A percentile compares a stretch with the other conserved stretches of the same genome.
These are phyloP conservation scores for Trichosurus vulpecula DNA, from an alignment of 2,797 vertebrate species.

Conservation along the genomic window DNA sequence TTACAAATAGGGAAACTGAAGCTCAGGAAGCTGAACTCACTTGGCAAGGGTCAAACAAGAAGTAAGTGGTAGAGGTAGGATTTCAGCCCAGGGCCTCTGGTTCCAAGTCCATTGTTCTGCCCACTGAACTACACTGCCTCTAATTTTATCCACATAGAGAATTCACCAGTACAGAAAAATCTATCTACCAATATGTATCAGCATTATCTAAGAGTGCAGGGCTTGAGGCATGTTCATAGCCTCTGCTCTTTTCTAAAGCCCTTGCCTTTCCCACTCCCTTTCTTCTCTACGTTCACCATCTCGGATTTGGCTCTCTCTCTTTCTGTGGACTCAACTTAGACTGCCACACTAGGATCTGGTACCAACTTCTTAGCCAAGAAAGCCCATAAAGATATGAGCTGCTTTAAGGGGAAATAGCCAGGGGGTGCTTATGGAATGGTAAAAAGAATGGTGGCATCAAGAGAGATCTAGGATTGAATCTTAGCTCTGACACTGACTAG, in stretches of 20 bases:
- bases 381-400: background rate
- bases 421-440: background rate
- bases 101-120: background rate
- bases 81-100: background rate
- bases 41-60: background rate
- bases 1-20: background rate
- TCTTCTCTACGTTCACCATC: background rate
- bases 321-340: background rate
- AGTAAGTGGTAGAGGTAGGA: background rate
- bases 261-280: background rate
- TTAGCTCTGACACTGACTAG: background rate
- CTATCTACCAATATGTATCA: background rate
- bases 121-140: background rate
- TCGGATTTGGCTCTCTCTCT: background rate
- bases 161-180: background rate
- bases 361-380: background rate
- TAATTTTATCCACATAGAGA: background rate
- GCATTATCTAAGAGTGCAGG: background rate
- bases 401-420: background rate
- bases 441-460: background rate
- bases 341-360: background rate
- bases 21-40: background rate
- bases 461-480: background rate
- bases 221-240: background rate
- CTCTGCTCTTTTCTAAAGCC: conserved; percentile 2